These are phyloP conservation scores for Lithobates pipiens DNA, from an alignment of 2,797 vertebrate species.

Conservation along the genomic window DNA sequence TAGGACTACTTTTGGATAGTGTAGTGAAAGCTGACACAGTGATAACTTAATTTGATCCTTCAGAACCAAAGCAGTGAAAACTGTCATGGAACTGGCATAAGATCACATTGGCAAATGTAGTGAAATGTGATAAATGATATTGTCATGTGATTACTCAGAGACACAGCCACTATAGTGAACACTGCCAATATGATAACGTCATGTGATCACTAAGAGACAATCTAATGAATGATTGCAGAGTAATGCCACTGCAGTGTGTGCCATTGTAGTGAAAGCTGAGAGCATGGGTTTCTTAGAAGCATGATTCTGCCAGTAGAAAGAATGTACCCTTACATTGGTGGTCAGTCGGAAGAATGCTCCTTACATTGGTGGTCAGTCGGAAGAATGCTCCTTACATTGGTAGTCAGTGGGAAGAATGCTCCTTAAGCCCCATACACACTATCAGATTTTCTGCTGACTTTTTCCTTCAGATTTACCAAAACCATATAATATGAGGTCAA, in stretches of 20 bases:
- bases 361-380: no score
- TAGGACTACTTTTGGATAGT: not conserved
- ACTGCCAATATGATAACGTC: not conserved
- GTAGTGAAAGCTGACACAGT: not conserved
- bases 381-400: no score
- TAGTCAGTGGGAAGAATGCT: no score
- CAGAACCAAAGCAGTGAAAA: not conserved
- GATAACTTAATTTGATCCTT: not conserved
- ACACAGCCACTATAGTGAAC: not conserved
- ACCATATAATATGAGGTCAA: no score
- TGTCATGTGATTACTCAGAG: not conserved
- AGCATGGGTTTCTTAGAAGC: not conserved
- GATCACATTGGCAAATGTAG: not conserved
- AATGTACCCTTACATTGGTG: no score
- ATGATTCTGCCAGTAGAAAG: no score
- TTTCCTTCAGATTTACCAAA: no score
- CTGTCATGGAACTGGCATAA: not conserved
- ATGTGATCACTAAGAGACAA: not conserved
- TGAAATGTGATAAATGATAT: not conserved
- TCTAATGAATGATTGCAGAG: not conserved
- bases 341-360: no score
- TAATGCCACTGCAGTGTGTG: not conserved
- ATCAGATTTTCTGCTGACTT: no score
- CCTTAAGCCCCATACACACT: no score
- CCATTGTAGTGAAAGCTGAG: no score